Evolutionary conservation across 2,113 vertebrate genomes (phyloP).

Genomic region (Peromyscus polionotus): DNA sequence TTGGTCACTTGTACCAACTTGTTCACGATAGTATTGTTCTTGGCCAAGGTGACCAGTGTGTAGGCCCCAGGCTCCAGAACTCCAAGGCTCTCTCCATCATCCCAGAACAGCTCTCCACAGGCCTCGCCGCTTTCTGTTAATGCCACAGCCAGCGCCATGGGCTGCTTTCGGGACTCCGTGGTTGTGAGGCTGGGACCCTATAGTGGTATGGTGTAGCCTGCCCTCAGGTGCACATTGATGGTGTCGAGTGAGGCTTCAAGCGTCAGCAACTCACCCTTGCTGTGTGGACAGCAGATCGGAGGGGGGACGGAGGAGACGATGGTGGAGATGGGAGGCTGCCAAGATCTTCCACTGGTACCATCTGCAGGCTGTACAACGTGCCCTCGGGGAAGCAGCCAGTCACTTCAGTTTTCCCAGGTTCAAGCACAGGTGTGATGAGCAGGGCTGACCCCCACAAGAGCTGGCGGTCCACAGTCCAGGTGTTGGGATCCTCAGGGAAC

Average conservation of each 20-base stretch:
- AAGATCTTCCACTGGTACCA: constrained; percentile 39
- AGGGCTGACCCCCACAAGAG: constrained; percentile 95
- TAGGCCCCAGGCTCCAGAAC: constrained; percentile 91
- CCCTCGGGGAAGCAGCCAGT: constrained; percentile 92
- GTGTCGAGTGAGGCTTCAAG: constrained; percentile 92
- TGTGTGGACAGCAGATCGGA: constrained; percentile 89
- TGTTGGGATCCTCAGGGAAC: constrained; percentile 93
- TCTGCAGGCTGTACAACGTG: constrained; percentile 92
- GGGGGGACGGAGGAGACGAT: neutral
- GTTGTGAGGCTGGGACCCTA: constrained; percentile 88
- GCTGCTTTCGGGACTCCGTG: no score
- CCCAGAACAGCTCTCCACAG: constrained; percentile 95
- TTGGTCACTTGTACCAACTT: constrained; percentile 86
- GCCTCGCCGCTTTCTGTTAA: constrained; percentile 88
- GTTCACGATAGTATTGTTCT: constrained; percentile 78
- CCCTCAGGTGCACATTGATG: constrained; percentile 94
- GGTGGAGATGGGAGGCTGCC: neutral
- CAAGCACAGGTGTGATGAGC: constrained; percentile 95
- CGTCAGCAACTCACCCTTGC: constrained; percentile 93
- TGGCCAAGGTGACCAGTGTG: constrained; percentile 89
- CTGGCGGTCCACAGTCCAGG: constrained; percentile 92
- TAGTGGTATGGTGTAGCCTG: constrained; percentile 92
- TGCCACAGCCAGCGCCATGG: constrained; percentile 88
- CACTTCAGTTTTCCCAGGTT: constrained; percentile 89
- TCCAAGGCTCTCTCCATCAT: constrained; percentile 94